Evolutionary conservation across 2,797 vertebrate genomes (phyloP).

Genomic region (Labeo calbasu): DNA sequence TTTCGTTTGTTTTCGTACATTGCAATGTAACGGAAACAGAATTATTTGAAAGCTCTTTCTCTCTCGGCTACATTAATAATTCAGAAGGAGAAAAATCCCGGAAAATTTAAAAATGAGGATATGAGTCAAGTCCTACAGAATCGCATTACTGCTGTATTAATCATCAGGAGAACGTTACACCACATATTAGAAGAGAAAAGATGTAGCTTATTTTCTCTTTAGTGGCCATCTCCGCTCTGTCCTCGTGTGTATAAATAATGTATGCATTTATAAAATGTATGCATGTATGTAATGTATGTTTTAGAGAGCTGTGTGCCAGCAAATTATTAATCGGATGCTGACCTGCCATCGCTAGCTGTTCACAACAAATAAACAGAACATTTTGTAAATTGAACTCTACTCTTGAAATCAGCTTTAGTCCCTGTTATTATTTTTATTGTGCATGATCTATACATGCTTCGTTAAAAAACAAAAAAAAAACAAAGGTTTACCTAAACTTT

Average conservation of each 20-base stretch:
- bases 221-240: not conserved
- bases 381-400: not conserved
- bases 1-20: slow-evolving; percentile 11
- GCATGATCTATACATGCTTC: not conserved
- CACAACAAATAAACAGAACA: not conserved
- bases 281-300: slow-evolving; percentile 21
- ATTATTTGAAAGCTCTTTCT: not conserved
- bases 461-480: not conserved
- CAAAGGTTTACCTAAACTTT: not conserved
- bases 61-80: slow-evolving; percentile 1
- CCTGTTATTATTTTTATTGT: not conserved
- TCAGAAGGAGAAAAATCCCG: not conserved
- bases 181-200: slow-evolving; percentile 9
- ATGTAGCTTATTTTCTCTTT: slow-evolving; percentile 23
- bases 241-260: not conserved
- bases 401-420: not conserved
- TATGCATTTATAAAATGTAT: slow-evolving; percentile 4
- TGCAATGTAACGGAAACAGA: not conserved
- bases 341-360: not conserved
- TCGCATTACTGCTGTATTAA: slow-evolving; percentile 40
- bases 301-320: not conserved
- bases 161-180: slow-evolving; percentile 24
- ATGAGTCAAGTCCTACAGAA: slow-evolving; percentile 20
- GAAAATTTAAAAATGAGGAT: slow-evolving; percentile 23
- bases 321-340: not conserved